Conservation (phyloP, 2,888 invertebrate species). For the Crioceris asparagi region DNA sequence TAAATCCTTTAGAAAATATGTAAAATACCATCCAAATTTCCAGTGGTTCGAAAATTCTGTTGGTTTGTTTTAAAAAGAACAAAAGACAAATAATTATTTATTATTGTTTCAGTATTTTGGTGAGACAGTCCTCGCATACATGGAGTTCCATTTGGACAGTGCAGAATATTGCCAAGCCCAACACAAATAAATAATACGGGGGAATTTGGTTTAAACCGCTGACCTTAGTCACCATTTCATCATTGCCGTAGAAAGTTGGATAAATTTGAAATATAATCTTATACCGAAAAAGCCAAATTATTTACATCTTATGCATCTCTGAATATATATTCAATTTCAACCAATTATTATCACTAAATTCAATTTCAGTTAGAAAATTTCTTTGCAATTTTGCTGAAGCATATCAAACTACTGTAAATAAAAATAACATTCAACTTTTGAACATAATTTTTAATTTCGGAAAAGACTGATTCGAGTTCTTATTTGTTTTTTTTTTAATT, state of each 20-base stretch:
- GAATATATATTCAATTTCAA: neutral
- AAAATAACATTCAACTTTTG: slow-evolving; percentile 13
- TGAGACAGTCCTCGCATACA: slow-evolving; percentile 86
- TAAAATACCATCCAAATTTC: too few species aligned
- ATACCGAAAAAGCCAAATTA: slow-evolving; percentile 2
- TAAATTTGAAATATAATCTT: neutral
- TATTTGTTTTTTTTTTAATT: too few species aligned
- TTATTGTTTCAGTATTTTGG: slow-evolving; percentile 63
- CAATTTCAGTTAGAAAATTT: too few species aligned
- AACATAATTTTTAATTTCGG: slow-evolving; percentile 16
- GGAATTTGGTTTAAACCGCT: slow-evolving; percentile 14
- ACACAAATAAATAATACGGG: slow-evolving; percentile 70
- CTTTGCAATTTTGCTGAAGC: slow-evolving; percentile 30
- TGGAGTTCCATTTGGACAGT: slow-evolving; percentile 97
- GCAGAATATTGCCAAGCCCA: slow-evolving; percentile 98
- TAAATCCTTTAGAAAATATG: too few species aligned
- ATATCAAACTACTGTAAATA: slow-evolving; percentile 32
- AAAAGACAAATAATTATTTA: slow-evolving; percentile 11
- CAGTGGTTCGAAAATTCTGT: too few species aligned
- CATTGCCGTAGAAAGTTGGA: neutral
- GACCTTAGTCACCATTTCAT: slow-evolving; percentile 8
- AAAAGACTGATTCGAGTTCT: slow-evolving; percentile 20
- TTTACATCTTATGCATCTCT: neutral
- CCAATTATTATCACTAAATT: too few species aligned
- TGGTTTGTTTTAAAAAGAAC: too few species aligned